Conservation (phyloP, 2,113 vertebrate species). For the Pontoporia blainvillei region DNA sequence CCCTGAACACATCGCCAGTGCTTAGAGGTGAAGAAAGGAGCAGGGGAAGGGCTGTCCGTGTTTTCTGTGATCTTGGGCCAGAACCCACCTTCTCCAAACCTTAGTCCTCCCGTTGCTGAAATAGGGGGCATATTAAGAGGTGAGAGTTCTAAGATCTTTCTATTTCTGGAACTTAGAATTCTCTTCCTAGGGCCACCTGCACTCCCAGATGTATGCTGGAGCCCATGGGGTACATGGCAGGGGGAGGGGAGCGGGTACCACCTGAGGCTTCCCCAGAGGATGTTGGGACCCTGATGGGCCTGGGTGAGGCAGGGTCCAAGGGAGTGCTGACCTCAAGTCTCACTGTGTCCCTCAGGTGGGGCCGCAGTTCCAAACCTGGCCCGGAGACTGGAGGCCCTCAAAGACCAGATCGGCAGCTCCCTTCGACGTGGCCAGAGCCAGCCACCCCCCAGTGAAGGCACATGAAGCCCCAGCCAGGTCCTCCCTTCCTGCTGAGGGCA, state of each 20-base stretch:
- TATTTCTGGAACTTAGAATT: neutral
- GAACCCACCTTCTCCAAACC: neutral
- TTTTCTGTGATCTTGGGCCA: neutral
- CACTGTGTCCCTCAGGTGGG: neutral
- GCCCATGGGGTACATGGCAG: neutral
- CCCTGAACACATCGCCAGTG: neutral
- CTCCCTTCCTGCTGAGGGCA: neutral
- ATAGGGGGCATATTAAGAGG: neutral
- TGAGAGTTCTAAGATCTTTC: neutral
- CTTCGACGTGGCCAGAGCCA: neutral
- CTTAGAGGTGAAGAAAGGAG: slow-evolving; percentile 64
- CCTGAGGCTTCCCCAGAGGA: neutral
- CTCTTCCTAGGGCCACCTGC: neutral
- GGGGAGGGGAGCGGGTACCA: too few relatives aligned
- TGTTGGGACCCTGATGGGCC: neutral
- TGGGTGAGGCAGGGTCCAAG: neutral
- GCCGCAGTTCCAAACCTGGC: neutral
- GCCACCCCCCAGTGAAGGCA: neutral
- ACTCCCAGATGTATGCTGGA: neutral
- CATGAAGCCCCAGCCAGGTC: neutral
- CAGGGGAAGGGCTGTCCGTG: neutral
- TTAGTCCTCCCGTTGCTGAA: neutral
- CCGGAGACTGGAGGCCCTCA: slow-evolving; percentile 68
- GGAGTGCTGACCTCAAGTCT: neutral
- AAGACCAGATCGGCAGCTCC: slow-evolving; percentile 61